phyloP scores from a whole-genome alignment of 2,797 vertebrate species.

The Morelia viridis region DNA sequence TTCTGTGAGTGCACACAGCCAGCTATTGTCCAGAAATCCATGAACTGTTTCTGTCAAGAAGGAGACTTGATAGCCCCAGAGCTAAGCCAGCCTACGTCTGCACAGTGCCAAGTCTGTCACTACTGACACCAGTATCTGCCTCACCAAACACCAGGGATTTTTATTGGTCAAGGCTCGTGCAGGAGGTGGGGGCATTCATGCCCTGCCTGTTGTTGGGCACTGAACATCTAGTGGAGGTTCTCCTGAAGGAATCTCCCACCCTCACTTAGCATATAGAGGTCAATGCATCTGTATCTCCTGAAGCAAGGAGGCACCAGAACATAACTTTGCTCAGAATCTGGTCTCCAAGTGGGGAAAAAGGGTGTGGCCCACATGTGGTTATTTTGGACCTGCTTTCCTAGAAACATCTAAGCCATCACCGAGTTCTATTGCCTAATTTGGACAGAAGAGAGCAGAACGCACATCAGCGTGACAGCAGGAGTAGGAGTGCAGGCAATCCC shows the following conservation, averaged over 20 bases:
- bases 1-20: constrained; percentile 50
- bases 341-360: background rate
- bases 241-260: background rate
- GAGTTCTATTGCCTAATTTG: background rate
- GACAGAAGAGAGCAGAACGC: background rate
- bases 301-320: background rate
- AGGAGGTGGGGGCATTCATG: background rate
- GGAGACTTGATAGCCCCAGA: background rate
- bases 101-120: constrained; percentile 15
- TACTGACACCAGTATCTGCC: background rate
- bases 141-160: background rate
- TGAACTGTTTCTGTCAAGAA: constrained; percentile 1
- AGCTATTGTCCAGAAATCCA: constrained; percentile 22
- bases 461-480: background rate
- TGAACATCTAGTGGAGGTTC: background rate
- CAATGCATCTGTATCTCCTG: background rate
- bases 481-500: background rate
- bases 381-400: background rate
- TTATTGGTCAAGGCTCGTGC: background rate
- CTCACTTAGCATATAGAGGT: background rate
- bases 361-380: background rate
- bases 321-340: background rate
- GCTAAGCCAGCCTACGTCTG: background rate
- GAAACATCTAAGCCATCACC: background rate
- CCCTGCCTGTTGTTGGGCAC: background rate